Base-by-base conservation (phyloP, 2,888 invertebrate genomes). In the Drosophila parthenogenetica region DNA sequence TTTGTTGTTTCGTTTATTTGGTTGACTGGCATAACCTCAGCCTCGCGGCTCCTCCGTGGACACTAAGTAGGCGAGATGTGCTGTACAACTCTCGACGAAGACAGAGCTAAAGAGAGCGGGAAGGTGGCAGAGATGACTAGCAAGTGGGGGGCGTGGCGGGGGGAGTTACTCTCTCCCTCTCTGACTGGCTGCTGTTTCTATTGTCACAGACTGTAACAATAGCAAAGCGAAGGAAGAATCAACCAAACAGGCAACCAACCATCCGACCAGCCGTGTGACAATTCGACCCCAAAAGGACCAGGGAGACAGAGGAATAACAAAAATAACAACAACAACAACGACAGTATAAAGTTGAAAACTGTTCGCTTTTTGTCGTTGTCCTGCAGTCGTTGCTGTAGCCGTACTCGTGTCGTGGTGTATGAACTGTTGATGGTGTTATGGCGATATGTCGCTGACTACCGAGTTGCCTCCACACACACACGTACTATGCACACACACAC, bases 1-100 rank as follows among this genome's bases (percentile, higher is more conserved):
- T 87, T 89, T 84, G 89, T 83, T 84, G 87, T 84, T 84, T 84
- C 83, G 76, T 89, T 83, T 84, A 84, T 89, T 84, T 87, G 89
- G 89, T 89, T 84, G 83, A 89, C 89, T 84, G 83, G 85, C 84
- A 89, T 79, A 83, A 88, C 87, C 88, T 83, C 88, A 88, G 88
- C 62, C 73, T 58, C 64, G 67, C 73, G 63, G 63, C 85, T 68
- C 42, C 69, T 40, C 37, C 51, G 17, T 8, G 29, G 37, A 32
- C 60, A 55, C 64, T 75, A 87, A 87, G 87, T 81, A 87, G 81
- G 67, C 29, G 29, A 84, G 81, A 64, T 55, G 51, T 29, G 42
- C 42, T 51, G 39, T 16, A 25, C 5, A 43, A 32, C 48, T 48
- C 32, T 17, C 17, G 13, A 45, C 46, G 14, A 43, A 37, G 43